Percentiles rank a stretch among this genome's conserved stretches.
These are phyloP conservation scores for Fistularia commersonii DNA, from an alignment of 2,797 vertebrate species.

Conservation along the genomic window DNA sequence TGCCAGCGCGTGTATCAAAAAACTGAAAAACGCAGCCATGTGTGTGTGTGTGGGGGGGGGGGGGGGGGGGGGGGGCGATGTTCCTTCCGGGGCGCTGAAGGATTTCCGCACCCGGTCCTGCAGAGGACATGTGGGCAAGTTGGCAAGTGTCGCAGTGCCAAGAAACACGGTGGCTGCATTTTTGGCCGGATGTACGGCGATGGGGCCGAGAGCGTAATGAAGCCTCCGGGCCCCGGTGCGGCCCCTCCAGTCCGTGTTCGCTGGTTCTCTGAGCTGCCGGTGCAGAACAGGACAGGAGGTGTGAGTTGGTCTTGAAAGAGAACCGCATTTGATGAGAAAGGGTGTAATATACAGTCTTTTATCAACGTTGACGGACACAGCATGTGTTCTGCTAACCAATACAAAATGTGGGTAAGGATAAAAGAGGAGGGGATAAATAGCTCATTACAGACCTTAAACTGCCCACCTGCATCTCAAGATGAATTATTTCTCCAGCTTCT, in stretches of 20 bases:
- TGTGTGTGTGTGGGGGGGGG: too few relatives aligned
- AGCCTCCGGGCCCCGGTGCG: constrained; percentile 55
- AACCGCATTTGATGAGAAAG: too few relatives aligned
- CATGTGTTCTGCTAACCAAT: constrained; percentile 1
- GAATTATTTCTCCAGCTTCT: too few relatives aligned
- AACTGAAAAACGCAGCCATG: constrained; percentile 63
- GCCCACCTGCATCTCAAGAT: neutral
- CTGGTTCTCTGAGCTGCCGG: constrained; percentile 28
- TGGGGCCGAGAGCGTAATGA: constrained; percentile 51
- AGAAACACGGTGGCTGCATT: constrained; percentile 33
- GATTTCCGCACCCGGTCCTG: constrained; percentile 38
- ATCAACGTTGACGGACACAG: neutral
- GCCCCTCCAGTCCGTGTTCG: constrained; percentile 30
- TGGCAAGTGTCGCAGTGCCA: constrained; percentile 26
- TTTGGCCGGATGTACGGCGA: constrained; percentile 13
- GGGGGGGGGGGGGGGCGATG: constrained; percentile 54
- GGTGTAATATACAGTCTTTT: too few relatives aligned
- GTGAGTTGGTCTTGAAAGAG: too few relatives aligned
- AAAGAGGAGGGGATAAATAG: too few relatives aligned
- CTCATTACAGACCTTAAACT: too few relatives aligned
- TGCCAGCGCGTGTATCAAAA: constrained; percentile 19
- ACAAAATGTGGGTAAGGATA: too few relatives aligned
- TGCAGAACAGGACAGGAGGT: constrained; percentile 22
- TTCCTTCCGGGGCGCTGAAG: constrained; percentile 54
- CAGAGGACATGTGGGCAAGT: constrained; percentile 50